Evolutionary conservation across 2,888 invertebrate species (phyloP).

Genomic region (Amiota mariae): DNA sequence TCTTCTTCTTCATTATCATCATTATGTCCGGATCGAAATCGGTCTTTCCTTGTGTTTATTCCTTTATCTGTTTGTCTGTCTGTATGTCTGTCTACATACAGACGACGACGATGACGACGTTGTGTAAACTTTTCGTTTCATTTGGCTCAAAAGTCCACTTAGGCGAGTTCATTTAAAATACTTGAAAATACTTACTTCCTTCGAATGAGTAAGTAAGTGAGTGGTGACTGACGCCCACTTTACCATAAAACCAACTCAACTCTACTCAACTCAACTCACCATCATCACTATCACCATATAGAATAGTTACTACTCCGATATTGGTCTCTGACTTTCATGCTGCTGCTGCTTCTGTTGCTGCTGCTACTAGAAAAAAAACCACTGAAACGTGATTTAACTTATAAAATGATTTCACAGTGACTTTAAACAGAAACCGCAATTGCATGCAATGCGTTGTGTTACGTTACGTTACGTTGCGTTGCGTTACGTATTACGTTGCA

Average conservation of each 20-base stretch:
- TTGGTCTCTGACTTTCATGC: conserved; percentile 19
- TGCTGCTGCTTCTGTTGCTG: background rate
- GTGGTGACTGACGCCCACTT: background rate
- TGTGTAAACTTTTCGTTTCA: conserved; percentile 25
- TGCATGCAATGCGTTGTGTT: background rate
- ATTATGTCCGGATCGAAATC: background rate
- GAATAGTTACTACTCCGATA: conserved; percentile 21
- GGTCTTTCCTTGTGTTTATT: background rate
- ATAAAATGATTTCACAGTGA: conserved; percentile 53
- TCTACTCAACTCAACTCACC: background rate
- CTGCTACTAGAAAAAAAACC: conserved; percentile 43
- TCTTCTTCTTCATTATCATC: too few species aligned
- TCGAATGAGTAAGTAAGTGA: background rate
- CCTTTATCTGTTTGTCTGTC: background rate
- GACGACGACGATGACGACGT: background rate
- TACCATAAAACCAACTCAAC: background rate
- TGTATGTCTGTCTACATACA: background rate
- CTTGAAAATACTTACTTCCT: conserved; percentile 12
- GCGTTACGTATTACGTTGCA: background rate
- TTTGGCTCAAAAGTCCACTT: conserved; percentile 24
- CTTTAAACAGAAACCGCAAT: conserved; percentile 21
- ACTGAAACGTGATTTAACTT: conserved; percentile 65
- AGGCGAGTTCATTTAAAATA: conserved; percentile 24
- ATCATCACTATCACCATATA: background rate
- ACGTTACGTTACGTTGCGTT: too few species aligned